Percentiles rank a stretch among this genome's conserved stretches.
phyloP scores from a whole-genome alignment of 2,888 invertebrate genomes.

The Dioctria linearis region DNA sequence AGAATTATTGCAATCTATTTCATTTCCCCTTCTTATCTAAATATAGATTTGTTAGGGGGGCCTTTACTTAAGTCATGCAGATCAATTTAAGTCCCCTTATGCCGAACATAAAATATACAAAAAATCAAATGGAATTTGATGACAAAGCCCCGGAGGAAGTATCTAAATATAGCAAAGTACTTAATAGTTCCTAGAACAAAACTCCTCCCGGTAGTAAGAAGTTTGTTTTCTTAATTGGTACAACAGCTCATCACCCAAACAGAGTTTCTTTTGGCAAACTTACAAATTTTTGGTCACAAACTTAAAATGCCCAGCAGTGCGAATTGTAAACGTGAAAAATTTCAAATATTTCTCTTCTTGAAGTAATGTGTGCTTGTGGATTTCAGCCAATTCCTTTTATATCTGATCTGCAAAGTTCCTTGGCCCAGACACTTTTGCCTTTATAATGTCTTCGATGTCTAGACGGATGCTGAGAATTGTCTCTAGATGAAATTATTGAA shows the following conservation, averaged over 20 bases:
- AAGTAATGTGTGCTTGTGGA: neutral
- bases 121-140: slow-evolving; percentile 49
- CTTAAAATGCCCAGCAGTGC: slow-evolving; percentile 14
- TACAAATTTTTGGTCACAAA: slow-evolving; percentile 18
- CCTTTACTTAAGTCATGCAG: slow-evolving; percentile 41
- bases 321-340: slow-evolving; percentile 9
- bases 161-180: slow-evolving; percentile 28
- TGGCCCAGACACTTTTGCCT: slow-evolving; percentile 30
- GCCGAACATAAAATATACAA: slow-evolving; percentile 32
- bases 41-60: slow-evolving; percentile 27
- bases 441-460: slow-evolving; percentile 13
- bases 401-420: slow-evolving; percentile 24
- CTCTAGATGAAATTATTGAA: neutral
- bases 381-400: slow-evolving; percentile 16
- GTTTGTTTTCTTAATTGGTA: neutral
- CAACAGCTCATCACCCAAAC: neutral
- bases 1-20: slow-evolving; percentile 42
- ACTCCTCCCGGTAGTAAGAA: neutral
- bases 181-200: slow-evolving; percentile 1
- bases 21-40: slow-evolving; percentile 40
- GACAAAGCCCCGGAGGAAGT: slow-evolving; percentile 35
- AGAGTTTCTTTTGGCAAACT: slow-evolving; percentile 13
- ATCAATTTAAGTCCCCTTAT: slow-evolving; percentile 28
- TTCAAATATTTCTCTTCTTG: slow-evolving; percentile 1
- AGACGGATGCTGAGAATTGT: slow-evolving; percentile 12